Evolutionary conservation across 2,797 vertebrate species (phyloP).

Genomic region (Poecilia velifera): DNA sequence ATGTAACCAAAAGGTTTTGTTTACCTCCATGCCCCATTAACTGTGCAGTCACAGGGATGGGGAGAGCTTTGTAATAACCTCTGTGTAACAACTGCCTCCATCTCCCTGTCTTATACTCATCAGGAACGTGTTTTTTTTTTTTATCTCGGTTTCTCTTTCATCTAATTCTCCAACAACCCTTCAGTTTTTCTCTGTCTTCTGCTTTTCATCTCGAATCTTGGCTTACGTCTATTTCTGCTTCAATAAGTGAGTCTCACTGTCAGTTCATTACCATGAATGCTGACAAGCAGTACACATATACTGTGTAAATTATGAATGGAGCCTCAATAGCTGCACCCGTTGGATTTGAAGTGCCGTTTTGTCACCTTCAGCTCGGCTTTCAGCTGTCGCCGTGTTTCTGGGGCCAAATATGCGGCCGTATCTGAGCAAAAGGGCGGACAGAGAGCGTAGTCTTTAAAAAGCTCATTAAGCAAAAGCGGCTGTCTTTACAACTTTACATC

Average conservation of each 20-base stretch:
- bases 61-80: conserved; percentile 55
- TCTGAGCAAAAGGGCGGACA: not conserved
- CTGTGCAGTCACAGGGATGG: conserved; percentile 46
- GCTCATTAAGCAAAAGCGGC: not conserved
- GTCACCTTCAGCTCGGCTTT: not conserved
- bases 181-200: conserved; percentile 16
- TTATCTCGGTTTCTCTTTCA: conserved; percentile 12
- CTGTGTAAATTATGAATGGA: conserved; percentile 1
- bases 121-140: not conserved
- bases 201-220: conserved; percentile 18
- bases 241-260: not conserved
- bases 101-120: conserved; percentile 43
- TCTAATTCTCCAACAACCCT: conserved; percentile 25
- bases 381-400: not conserved
- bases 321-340: not conserved
- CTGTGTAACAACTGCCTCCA: conserved; percentile 35
- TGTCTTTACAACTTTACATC: not conserved
- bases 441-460: not conserved
- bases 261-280: conserved; percentile 19
- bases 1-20: conserved; percentile 52
- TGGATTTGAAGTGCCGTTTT: not conserved
- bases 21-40: conserved; percentile 63
- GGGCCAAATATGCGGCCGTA: not conserved
- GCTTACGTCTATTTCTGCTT: conserved; percentile 5
- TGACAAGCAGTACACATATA: not conserved